A percentile compares a stretch with the other conserved stretches of the same genome.
Evolutionary conservation across 2,113 vertebrate species (phyloP).

Genomic region (Pampusana beccarii): DNA sequence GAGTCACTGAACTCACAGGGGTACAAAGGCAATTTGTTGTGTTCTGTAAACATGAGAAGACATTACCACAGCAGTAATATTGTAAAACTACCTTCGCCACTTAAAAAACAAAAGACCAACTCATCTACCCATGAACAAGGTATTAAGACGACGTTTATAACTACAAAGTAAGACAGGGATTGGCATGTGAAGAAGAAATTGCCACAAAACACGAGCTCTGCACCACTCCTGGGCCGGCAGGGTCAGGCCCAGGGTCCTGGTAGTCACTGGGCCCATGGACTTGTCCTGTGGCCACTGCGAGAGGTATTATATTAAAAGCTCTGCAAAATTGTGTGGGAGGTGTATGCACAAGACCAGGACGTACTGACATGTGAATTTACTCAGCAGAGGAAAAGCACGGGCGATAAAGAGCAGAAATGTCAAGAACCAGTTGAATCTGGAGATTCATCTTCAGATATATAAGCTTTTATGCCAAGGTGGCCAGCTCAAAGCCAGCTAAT

Average conservation of each 20-base stretch:
- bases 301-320: accelerated
- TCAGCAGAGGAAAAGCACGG: background rate
- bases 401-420: background rate
- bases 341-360: background rate
- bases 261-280: accelerated
- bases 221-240: accelerated
- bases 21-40: background rate
- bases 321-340: accelerated
- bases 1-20: background rate
- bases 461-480: background rate
- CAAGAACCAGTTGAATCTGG: background rate
- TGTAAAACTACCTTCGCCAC: background rate
- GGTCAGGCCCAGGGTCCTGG: accelerated
- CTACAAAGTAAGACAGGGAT: background rate
- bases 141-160: background rate
- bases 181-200: background rate
- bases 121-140: background rate
- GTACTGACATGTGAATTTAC: background rate
- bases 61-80: background rate
- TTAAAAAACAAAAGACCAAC: background rate
- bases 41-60: background rate
- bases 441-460: background rate
- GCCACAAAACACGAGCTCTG: background rate
- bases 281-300: background rate
- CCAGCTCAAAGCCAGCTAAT: background rate